phyloP scores from a whole-genome alignment of 2,113 vertebrate genomes.

The Okapia johnstoni region DNA sequence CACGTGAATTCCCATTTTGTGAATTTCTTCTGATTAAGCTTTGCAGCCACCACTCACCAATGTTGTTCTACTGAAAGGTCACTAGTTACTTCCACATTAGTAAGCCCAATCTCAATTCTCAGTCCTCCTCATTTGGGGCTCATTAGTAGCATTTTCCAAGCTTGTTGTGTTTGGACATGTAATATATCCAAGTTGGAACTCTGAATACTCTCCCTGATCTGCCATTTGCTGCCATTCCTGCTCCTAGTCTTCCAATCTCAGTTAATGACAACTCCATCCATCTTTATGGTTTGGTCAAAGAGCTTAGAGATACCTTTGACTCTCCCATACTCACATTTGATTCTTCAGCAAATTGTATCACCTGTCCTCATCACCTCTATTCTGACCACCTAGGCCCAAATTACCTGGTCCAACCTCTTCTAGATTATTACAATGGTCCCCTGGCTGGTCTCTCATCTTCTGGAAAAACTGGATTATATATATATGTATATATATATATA shows the following conservation, averaged over 20 bases:
- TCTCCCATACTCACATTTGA: neutral
- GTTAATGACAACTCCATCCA: neutral
- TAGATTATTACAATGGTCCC: neutral
- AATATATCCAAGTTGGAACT: neutral
- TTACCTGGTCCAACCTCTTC: neutral
- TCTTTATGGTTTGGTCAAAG: neutral
- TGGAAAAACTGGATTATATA: neutral
- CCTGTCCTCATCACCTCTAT: neutral
- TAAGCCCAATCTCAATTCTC: neutral
- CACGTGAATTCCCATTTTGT: neutral
- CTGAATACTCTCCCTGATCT: neutral
- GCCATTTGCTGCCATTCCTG: neutral
- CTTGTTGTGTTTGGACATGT: neutral
- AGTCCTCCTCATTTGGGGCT: neutral
- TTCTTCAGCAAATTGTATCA: neutral
- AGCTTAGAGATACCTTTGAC: neutral
- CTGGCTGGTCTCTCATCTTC: neutral
- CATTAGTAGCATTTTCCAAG: neutral
- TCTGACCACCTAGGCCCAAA: neutral
- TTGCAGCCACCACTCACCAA: neutral
- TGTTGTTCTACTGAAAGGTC: neutral
- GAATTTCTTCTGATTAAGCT: neutral
- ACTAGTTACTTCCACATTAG: neutral
- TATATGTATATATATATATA: neutral
- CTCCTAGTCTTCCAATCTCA: neutral